Evolutionary conservation across 2,888 invertebrate genomes (phyloP).

Genomic region (Temnothorax rugatulus): DNA sequence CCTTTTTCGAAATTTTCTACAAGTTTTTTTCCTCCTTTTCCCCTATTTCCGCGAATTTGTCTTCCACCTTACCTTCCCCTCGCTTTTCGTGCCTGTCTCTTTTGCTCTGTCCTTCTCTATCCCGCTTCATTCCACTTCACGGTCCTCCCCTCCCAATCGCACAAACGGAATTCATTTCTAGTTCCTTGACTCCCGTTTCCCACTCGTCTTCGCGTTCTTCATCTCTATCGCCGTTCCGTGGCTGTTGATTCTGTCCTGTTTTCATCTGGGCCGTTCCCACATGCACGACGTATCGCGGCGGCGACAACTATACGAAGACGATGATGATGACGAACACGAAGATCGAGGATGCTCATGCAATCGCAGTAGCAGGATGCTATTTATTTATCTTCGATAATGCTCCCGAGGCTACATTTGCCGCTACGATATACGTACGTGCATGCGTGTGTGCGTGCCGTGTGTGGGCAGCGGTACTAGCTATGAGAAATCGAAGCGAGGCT

Average conservation of each 20-base stretch:
- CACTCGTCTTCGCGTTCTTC: slow-evolving; percentile 30
- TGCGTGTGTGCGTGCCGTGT: slow-evolving; percentile 4
- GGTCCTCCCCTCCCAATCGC: slow-evolving; percentile 72
- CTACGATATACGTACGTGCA: background rate
- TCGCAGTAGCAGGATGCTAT: slow-evolving; percentile 48
- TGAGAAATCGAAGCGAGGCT: slow-evolving; percentile 40
- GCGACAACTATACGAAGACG: slow-evolving; percentile 41
- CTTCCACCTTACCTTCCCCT: background rate
- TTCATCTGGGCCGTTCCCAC: slow-evolving; percentile 69
- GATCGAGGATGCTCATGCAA: slow-evolving; percentile 24
- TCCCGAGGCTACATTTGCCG: slow-evolving; percentile 42
- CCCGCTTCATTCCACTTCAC: slow-evolving; percentile 24
- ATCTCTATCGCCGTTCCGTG: slow-evolving; percentile 29
- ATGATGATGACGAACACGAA: slow-evolving; percentile 33
- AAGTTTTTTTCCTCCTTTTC: background rate
- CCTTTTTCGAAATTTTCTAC: background rate
- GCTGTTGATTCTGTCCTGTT: slow-evolving; percentile 53
- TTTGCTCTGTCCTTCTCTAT: slow-evolving; percentile 63
- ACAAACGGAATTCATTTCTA: slow-evolving; percentile 79
- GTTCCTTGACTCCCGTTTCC: slow-evolving; percentile 78
- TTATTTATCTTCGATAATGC: slow-evolving; percentile 58
- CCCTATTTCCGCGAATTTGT: slow-evolving; percentile 40
- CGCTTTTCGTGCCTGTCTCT: slow-evolving; percentile 72
- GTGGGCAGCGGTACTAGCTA: slow-evolving; percentile 34
- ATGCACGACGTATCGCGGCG: slow-evolving; percentile 54